Evolutionary conservation across 2,888 invertebrate genomes (phyloP), one percentile per base, ranked within the genome.

Genomic region (Ommatoiulus sabulosus): DNA sequence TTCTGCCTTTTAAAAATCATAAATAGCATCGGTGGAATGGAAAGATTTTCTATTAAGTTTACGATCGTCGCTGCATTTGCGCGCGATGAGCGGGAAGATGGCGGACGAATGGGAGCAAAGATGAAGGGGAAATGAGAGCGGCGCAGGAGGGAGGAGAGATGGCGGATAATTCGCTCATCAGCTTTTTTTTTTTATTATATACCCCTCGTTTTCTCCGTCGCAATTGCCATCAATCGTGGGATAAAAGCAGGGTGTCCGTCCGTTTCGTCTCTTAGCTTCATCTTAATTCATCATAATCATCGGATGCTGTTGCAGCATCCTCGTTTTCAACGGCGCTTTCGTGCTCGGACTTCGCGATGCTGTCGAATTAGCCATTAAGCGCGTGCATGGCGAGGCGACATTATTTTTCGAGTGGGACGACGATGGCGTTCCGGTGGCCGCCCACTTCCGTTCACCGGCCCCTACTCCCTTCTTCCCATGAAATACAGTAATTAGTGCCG

Each of bases 401-500:
- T 52, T 52, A 52, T 52, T 52, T 52, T 52, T 52, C 52, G 17
- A 52, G 52, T 52, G 72, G 24, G 72, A 72, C 72, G 72, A 72
- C 20, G 72, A 24, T 72, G 72, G 72, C 72, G 72, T 72, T 24
- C 57, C 17, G 15, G 57, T 57, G 57, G 57, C 63, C 63, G 63
- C 72, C 85, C 46, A 44, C 44, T 85, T 85, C 46, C 85, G 44
- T 43, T 85, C 44, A 10, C 85, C 10, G 85, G 85, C 44, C 46
- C 46, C 44, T 85, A 44, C 46, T 43, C 46, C 44, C 46, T 46
- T 44, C 43, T 46, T 44, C 85, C 44, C 85, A 85, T 85, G 43
- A 85, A 85, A 85, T 20, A 46, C 46, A 85, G 85, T 85, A 85
- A 85, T 85, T 85, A 85, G 85, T 85, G 63, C 44, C 63, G 35